phyloP scores from a whole-genome alignment of 2,888 invertebrate species.

The Brachycybe producta region DNA sequence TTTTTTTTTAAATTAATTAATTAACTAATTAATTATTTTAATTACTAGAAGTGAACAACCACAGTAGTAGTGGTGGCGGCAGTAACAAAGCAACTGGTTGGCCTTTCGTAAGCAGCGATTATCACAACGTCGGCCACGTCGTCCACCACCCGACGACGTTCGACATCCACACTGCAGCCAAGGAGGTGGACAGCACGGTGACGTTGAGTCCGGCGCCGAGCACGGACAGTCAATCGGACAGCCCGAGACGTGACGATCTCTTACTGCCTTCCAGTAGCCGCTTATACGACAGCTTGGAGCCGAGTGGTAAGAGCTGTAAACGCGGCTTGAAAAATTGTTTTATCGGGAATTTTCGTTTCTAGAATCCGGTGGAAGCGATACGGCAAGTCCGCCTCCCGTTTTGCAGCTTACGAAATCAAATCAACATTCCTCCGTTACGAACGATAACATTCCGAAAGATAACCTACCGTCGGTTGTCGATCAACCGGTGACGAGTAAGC shows the following conservation, averaged over 20 bases:
- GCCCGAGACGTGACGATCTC: constrained; percentile 7
- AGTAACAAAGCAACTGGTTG: constrained; percentile 22
- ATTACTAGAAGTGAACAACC: too few relatives aligned
- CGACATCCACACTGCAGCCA: constrained; percentile 27
- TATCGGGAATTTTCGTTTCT: too few relatives aligned
- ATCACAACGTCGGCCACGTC: constrained; percentile 64
- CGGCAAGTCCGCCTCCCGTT: constrained; percentile 6
- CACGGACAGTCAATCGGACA: constrained; percentile 18
- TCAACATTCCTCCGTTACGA: background rate
- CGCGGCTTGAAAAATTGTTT: too few relatives aligned
- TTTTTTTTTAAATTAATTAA: too few relatives aligned
- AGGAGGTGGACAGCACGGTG: constrained; percentile 37
- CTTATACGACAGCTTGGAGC: too few relatives aligned
- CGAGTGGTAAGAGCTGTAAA: background rate
- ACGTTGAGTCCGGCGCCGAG: constrained; percentile 38
- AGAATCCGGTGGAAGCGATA: constrained; percentile 13
- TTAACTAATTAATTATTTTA: too few relatives aligned
- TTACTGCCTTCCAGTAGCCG: too few relatives aligned
- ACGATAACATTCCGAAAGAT: background rate
- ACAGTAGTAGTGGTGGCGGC: too few relatives aligned
- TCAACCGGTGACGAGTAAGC: constrained; percentile 15
- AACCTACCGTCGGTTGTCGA: background rate
- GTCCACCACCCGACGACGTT: constrained; percentile 43
- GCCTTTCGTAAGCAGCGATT: constrained; percentile 54
- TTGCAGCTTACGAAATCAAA: background rate